These are phyloP conservation scores for Hecatera dysodea DNA, from an alignment of 2,888 invertebrate genomes.

Conservation along the genomic window DNA sequence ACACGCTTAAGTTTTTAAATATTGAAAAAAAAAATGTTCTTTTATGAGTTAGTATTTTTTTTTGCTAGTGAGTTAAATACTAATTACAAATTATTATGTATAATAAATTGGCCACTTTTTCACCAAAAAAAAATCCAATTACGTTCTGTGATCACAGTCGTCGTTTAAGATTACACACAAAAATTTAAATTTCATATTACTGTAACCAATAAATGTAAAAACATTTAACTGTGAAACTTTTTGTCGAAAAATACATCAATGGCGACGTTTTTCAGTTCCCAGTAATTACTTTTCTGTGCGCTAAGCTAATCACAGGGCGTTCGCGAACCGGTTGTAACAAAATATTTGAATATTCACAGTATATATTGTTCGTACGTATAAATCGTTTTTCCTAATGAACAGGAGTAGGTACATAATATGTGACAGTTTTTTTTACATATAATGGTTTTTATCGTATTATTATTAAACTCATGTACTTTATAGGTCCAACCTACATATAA, in stretches of 20 bases:
- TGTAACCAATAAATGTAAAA: slow-evolving; percentile 32
- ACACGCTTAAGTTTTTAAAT: neutral
- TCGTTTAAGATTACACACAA: slow-evolving; percentile 1
- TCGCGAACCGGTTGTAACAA: slow-evolving; percentile 32
- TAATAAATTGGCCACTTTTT: neutral
- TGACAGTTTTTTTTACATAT: neutral
- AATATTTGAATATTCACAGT: slow-evolving; percentile 41
- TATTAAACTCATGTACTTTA: neutral
- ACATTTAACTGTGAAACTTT: slow-evolving; percentile 47
- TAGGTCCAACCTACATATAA: too few relatives aligned
- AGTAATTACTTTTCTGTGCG: slow-evolving; percentile 59
- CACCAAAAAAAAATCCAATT: slow-evolving; percentile 1
- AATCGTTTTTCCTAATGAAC: slow-evolving; percentile 32
- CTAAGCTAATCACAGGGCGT: slow-evolving; percentile 54
- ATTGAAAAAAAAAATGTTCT: neutral
- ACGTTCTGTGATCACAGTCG: neutral
- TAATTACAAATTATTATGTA: neutral
- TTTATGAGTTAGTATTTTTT: neutral
- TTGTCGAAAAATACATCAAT: slow-evolving; percentile 45
- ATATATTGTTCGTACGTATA: slow-evolving; percentile 24
- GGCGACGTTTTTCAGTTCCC: slow-evolving; percentile 36
- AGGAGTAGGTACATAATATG: slow-evolving; percentile 8
- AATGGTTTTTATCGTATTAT: neutral
- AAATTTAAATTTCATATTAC: slow-evolving; percentile 12
- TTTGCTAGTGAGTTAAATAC: neutral